Base-by-base conservation (phyloP, 1,140 invertebrate species). In the Drosophila insularis region DNA sequence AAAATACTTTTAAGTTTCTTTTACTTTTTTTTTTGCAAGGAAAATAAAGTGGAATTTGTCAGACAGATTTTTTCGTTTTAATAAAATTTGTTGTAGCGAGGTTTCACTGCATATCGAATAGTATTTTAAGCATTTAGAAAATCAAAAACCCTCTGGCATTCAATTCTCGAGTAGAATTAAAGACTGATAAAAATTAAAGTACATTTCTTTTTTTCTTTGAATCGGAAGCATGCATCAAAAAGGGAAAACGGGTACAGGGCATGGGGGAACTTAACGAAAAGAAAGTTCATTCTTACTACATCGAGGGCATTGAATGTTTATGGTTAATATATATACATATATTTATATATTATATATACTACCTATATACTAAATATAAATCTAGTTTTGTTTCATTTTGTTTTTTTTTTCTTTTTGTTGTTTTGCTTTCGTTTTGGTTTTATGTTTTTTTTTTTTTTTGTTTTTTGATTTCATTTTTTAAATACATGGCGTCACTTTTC, bases 401-500 rank as follows among this genome's bases (percentile, higher is more conserved):
- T 27, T 6, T 27, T 5, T 5, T 0, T 6, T 54, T 0, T 27
- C 6, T 32, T 64, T 54, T 32, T 7, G 27, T 27, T 58, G 50
- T 64, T 54, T 32, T 7, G 27, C 43, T 58, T 68, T 62, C 39
- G 61, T 39, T 70, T 50, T 17, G 54, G 54, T 74, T 68, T 5
- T 27, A 5, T 27, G 23, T 23, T 23, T 23, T 3, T 27, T 27
- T 27, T 59, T 53, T 39, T 1, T 35, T 35, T 35, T 1, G 56
- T 63, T 54, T 53, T 53, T 53, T 14, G 31, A 43, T 63, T 46
- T 35, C 0, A 2, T 35, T 35, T 35, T 11, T 11, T 46, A 27
- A 35, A 74, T 35, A 63, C 60, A 40, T 76, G 35, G 50, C 66
- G 31, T 74, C 32, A 46, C 56, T 69, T 76, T 35, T 54, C 17